These are phyloP conservation scores for Sebastes alutus DNA, from an alignment of 2,797 vertebrate genomes.

Conservation along the genomic window DNA sequence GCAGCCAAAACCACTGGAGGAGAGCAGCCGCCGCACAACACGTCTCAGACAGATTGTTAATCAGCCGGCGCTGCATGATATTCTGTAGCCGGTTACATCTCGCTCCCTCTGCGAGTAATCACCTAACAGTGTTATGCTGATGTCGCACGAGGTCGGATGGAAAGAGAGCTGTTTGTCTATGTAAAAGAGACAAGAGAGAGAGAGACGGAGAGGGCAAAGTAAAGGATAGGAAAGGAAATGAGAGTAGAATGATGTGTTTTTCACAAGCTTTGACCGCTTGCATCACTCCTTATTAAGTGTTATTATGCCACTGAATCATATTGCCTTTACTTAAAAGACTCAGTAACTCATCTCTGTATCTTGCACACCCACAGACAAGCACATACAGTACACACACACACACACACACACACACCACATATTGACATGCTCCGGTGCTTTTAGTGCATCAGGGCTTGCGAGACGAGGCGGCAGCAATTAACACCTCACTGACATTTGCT, in stretches of 20 bases:
- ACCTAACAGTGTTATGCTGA: slow-evolving; percentile 61
- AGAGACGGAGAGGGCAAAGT: background rate
- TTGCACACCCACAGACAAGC: background rate
- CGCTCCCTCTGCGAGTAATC: slow-evolving; percentile 58
- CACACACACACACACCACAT: background rate
- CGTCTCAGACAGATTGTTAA: slow-evolving; percentile 70
- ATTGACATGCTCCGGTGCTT: slow-evolving; percentile 45
- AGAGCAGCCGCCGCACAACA: slow-evolving; percentile 45
- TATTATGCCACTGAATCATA: slow-evolving; percentile 9
- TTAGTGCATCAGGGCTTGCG: slow-evolving; percentile 46
- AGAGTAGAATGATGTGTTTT: background rate
- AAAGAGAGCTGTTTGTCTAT: slow-evolving; percentile 47
- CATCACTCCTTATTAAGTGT: background rate
- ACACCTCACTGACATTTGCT: slow-evolving; percentile 70
- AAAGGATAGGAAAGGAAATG: background rate
- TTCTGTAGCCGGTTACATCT: slow-evolving; percentile 54
- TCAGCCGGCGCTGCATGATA: slow-evolving; percentile 62
- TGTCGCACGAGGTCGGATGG: slow-evolving; percentile 51
- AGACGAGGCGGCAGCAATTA: slow-evolving; percentile 65
- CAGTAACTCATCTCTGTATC: background rate
- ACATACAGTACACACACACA: background rate
- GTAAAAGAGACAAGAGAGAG: slow-evolving; percentile 15
- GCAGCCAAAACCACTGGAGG: slow-evolving; percentile 57
- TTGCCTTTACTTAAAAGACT: slow-evolving; percentile 14
- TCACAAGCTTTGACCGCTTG: background rate